Base-by-base conservation (phyloP, 2,888 invertebrate species). In the Campaea margaritaria region DNA sequence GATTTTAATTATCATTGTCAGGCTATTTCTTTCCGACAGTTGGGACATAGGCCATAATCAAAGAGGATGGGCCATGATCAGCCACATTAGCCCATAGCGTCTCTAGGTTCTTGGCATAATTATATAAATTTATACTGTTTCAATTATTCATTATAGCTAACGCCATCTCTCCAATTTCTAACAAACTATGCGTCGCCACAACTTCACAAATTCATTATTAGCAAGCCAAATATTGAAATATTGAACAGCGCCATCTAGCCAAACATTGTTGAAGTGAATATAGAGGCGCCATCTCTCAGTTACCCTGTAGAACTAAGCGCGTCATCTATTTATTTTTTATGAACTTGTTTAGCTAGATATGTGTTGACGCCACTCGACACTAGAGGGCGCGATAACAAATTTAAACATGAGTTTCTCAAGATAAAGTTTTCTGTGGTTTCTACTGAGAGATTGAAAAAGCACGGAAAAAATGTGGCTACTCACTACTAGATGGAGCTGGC, bases 311-410 rank as follows among this genome's bases (percentile, higher is more conserved):
- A 39, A 11, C 13, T 12, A 42, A 10, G 5, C 0, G 8, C 58
- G 70, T 62, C 71, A 75, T 67, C 70, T 70, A 47, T 59, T 8
- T 9, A 0, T 13, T 41, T 14, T n/a, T 0, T 0, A 15, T 13
- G 14, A 41, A 14, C 41, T 41, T 7, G 10, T 1, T 0, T 0
- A 10, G 8, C 31, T 3, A 48, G 44, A 21, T 50, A n/a, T 42
- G 27, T 4, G 36, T 3, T 11, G 11, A 47, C 11, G 51, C 73
- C 72, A 74, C 66, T 70, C 60, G 7, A 39, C 58, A 49, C 54
- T 54, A 76, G 78, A 71, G 74, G 58, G 48, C 47, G 48, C 16
- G 13, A 44, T 8, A 0, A 8, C 12, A 16, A 46, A 36, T 14
- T 45, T 11, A 9, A 1, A 28, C 10, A 7, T 2, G 21, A 21